Evolutionary conservation across 35 echinoderm and acorn worm genomes (phyloP), one percentile per base, ranked within the genome.

Genomic region (Heliocidaris tuberculata): DNA sequence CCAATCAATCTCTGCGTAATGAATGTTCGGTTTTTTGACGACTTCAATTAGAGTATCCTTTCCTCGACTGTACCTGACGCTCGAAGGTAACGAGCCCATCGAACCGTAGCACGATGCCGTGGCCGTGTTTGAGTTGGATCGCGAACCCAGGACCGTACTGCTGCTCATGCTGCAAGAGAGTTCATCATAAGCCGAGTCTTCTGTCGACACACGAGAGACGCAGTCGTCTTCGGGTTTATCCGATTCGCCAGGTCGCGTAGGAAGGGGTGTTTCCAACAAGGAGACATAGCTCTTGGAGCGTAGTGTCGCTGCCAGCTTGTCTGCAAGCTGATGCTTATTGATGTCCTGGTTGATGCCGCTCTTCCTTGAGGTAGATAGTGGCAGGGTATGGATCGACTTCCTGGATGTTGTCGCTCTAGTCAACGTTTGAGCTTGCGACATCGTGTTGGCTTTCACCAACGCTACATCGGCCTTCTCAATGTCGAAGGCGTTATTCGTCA

Each of bases 1-100:
- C 91, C 91, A 93, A n/a, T 93, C 91, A 50, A 93, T 50, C 50
- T 93, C 91, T 49, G 91, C 91, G 50, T 93, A 93, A 32, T 48
- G 29, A 29, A 93, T 47, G 48, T 59, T 93, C 17, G 48, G 50
- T 6, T 59, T 59, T 10, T 59, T 93, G 5, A 59, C 2, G 16
- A 32, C 91, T 30, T 52, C 91, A n/a, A n/a, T n/a, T n/a, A 93
- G 15, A 19, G n/a, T 10, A 31, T 93, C 91, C n/a, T 93, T 93
- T 49, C 91, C 50, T 32, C 91, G 50, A 59, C 50, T 93, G 50
- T 93, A 93, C 50, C n/a, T 49, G n/a, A 93, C 50, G 19, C 48
- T 93, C 29, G 91, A 93, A 1, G 30, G 91, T 8, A 93, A 42
- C 50, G 91, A 93, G 19, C 48, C 91, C 32, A 59, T 13, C 48